Conservation (phyloP, 2,797 vertebrate genomes). For the Lithobates sylvaticus region DNA sequence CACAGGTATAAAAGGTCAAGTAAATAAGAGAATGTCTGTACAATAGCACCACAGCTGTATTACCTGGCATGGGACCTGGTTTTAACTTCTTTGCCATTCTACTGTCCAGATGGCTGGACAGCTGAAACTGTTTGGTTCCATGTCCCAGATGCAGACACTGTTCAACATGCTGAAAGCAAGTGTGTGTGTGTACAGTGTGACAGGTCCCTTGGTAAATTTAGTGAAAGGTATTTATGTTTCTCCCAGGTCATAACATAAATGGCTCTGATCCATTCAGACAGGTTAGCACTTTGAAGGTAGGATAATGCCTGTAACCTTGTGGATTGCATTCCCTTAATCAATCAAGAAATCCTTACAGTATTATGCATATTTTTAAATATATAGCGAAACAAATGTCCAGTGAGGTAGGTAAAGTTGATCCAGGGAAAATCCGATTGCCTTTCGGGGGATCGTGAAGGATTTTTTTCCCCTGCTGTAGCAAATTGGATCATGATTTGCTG, state of each 20-base stretch:
- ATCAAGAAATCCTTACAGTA: neutral
- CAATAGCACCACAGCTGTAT: conserved; percentile 20
- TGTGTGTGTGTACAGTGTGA: neutral
- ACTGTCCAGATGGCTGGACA: conserved; percentile 31
- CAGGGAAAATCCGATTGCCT: too few relatives aligned
- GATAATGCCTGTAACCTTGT: neutral
- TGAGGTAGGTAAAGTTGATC: too few relatives aligned
- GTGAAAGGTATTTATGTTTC: neutral
- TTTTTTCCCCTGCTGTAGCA: too few relatives aligned
- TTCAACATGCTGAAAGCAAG: neutral
- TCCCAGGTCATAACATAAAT: neutral
- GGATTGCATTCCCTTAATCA: neutral
- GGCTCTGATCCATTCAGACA: neutral
- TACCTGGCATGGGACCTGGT: conserved; percentile 26
- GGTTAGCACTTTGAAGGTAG: too few relatives aligned
- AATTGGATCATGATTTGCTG: too few relatives aligned
- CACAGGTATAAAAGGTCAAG: conserved; percentile 27
- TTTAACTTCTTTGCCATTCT: conserved; percentile 10
- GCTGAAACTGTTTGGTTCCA: conserved; percentile 1
- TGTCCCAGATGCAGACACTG: conserved; percentile 29
- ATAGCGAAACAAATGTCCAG: neutral
- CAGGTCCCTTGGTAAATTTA: neutral
- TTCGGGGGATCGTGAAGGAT: too few relatives aligned
- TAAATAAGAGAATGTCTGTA: conserved; percentile 30
- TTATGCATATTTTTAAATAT: neutral